These are phyloP conservation scores for Caenorhabditis brenneri DNA, from an alignment of 1,140 invertebrate species.

Conservation along the genomic window DNA sequence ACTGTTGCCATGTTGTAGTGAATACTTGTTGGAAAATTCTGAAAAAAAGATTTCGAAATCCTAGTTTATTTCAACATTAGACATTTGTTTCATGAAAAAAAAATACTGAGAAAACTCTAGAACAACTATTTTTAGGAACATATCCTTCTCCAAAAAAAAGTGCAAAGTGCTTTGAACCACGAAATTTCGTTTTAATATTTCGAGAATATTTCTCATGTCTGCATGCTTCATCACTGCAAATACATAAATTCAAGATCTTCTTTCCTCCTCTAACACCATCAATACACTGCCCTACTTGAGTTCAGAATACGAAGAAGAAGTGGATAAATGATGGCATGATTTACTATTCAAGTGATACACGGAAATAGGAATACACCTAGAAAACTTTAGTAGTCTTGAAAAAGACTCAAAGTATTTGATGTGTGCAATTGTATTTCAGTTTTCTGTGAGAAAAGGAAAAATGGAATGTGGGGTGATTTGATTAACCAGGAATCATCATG, in stretches of 20 bases:
- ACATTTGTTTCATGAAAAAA: no score
- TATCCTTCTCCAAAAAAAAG: neutral
- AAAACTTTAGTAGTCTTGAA: neutral
- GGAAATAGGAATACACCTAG: conserved; percentile 23
- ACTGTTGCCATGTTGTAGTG: no score
- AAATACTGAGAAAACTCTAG: neutral
- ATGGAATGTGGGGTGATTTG: neutral
- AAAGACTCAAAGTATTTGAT: neutral
- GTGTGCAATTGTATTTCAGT: conserved; percentile 12
- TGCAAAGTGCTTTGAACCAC: neutral
- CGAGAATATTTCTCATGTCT: neutral
- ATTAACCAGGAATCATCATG: conserved; percentile 1
- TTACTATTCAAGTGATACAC: conserved; percentile 27
- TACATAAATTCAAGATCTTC: neutral
- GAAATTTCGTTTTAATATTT: neutral
- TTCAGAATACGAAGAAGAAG: neutral
- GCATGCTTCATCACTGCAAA: neutral
- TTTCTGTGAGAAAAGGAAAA: neutral
- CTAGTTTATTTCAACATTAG: no score
- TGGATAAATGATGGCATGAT: neutral
- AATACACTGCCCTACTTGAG: neutral
- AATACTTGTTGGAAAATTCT: no score
- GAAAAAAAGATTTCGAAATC: no score
- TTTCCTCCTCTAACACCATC: neutral
- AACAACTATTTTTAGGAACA: neutral